Evolutionary conservation across 2,113 vertebrate genomes (phyloP).

Genomic region (Sinocyclocheilus maitianheensis): DNA sequence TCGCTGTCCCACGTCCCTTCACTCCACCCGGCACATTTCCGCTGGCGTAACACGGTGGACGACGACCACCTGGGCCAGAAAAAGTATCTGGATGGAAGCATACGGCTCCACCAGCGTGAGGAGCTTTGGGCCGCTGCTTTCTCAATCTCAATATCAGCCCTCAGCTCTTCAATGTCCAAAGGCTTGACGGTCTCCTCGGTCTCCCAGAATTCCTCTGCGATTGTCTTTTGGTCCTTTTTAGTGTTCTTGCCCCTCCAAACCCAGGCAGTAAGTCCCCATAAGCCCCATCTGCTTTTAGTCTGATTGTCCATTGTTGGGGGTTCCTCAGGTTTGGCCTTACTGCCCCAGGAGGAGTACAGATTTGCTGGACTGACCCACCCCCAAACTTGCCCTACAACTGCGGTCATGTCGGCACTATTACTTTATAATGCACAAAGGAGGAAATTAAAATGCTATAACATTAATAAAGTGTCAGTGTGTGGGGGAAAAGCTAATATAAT

Average conservation of each 20-base stretch:
- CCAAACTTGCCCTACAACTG: conserved; percentile 68
- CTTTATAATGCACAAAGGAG: background rate
- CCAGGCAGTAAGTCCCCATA: conserved; percentile 64
- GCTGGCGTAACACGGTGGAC: background rate
- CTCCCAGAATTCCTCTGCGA: conserved; percentile 73
- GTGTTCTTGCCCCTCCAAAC: conserved; percentile 61
- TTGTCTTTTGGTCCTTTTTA: conserved; percentile 51
- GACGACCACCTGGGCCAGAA: conserved; percentile 55
- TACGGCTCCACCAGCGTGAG: conserved; percentile 69
- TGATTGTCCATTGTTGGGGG: conserved; percentile 16
- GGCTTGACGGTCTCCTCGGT: conserved; percentile 66
- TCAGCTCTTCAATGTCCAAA: conserved; percentile 59
- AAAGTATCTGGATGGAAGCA: conserved; percentile 58
- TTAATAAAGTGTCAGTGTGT: background rate
- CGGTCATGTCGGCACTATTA: conserved; percentile 60
- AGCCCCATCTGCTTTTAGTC: conserved; percentile 23
- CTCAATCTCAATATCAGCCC: background rate
- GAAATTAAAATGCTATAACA: background rate
- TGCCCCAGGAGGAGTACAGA: conserved; percentile 63
- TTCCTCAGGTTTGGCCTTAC: conserved; percentile 16
- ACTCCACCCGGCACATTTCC: conserved; percentile 37
- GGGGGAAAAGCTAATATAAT: background rate
- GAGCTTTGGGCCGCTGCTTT: background rate
- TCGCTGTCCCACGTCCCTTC: conserved; percentile 52
- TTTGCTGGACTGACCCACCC: conserved; percentile 68